phyloP scores from a whole-genome alignment of 2,888 invertebrate species.

The Eupithecia abbreviata region DNA sequence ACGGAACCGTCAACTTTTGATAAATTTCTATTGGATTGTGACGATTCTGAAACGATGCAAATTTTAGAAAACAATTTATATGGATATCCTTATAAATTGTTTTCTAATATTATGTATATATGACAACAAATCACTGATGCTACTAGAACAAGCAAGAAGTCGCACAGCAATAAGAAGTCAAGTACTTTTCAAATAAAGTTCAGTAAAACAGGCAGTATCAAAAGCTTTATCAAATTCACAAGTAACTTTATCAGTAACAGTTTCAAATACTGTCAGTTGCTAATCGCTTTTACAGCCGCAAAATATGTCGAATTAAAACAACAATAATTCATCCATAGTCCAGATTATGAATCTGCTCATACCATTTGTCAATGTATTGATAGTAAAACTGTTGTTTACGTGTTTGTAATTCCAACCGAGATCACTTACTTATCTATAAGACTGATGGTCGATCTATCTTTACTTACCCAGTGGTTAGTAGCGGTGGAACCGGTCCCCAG shows the following conservation, averaged over 20 bases:
- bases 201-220: not conserved
- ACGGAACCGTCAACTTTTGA: conserved; percentile 70
- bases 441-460: conserved; percentile 68
- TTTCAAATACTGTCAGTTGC: conserved; percentile 21
- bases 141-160: not conserved
- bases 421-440: conserved; percentile 59
- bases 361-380: conserved; percentile 38
- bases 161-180: not conserved
- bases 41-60: not conserved
- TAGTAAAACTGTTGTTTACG: conserved; percentile 33
- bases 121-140: not conserved
- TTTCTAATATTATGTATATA: no score
- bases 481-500: conserved; percentile 59
- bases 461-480: conserved; percentile 50
- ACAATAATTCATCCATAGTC: conserved; percentile 35
- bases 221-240: conserved; percentile 1
- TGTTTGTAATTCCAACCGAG: conserved; percentile 38
- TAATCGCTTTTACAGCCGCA: conserved; percentile 29
- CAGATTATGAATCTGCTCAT: conserved; percentile 33
- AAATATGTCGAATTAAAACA: conserved; percentile 35
- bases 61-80: not conserved
- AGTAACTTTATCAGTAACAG: conserved; percentile 24
- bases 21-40: conserved; percentile 67
- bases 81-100: not conserved
- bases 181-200: not conserved